Conservation (phyloP, 1,140 invertebrate genomes). For the Cydia pomonella region DNA sequence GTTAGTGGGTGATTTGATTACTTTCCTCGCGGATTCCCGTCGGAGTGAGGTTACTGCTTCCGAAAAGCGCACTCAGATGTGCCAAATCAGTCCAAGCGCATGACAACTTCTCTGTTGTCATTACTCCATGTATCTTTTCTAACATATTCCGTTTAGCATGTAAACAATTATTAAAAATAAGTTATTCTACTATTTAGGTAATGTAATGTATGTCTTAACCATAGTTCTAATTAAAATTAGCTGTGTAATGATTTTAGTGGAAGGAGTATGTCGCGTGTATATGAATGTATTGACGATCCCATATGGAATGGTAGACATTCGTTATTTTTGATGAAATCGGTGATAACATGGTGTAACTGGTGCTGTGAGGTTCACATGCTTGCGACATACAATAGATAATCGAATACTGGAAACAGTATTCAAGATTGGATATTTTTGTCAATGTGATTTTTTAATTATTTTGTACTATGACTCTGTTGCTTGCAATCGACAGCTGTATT, state of each 20-base stretch:
- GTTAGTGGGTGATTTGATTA: conserved; percentile 4
- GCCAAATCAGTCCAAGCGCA: conserved; percentile 59
- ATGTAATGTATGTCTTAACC: conserved; percentile 75
- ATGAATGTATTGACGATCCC: conserved; percentile 62
- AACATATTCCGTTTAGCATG: conserved; percentile 67
- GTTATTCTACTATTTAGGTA: conserved; percentile 78
- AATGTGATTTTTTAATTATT: conserved; percentile 76
- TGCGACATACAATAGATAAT: conserved; percentile 63
- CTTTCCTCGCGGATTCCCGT: neutral
- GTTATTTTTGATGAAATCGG: conserved; percentile 45
- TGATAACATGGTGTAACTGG: conserved; percentile 63
- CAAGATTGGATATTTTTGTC: conserved; percentile 69
- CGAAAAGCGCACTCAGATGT: conserved; percentile 43
- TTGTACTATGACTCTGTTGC: conserved; percentile 69
- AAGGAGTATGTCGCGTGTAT: conserved; percentile 71
- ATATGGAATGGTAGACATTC: conserved; percentile 32
- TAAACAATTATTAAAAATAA: conserved; percentile 75
- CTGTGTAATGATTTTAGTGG: conserved; percentile 66
- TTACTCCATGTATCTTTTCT: conserved; percentile 41
- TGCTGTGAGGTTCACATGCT: conserved; percentile 75
- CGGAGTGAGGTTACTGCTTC: conserved; percentile 1
- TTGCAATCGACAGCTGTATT: conserved; percentile 66
- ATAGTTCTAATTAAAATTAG: conserved; percentile 67
- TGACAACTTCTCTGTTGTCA: conserved; percentile 52
- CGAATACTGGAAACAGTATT: conserved; percentile 64